These are phyloP conservation scores for Poeciliopsis presidionis DNA, from an alignment of 2,797 vertebrate genomes.

Conservation along the genomic window DNA sequence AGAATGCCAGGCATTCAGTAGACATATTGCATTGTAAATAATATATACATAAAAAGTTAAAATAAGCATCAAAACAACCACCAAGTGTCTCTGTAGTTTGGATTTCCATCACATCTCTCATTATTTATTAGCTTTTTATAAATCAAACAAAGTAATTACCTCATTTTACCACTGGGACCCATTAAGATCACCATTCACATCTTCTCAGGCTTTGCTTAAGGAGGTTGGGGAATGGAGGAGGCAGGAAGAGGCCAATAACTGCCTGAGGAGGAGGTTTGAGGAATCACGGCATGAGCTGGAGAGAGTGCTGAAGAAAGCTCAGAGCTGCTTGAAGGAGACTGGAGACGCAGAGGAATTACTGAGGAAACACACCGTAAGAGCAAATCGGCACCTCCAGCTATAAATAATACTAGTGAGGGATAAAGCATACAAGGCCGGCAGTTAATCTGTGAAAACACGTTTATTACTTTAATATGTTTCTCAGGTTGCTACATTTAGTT, in stretches of 20 bases:
- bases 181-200: constrained; percentile 25
- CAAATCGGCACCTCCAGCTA: constrained; percentile 11
- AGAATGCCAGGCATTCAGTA: constrained; percentile 14
- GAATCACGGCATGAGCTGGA: constrained; percentile 95
- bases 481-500: background rate
- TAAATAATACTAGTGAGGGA: background rate
- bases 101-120: constrained; percentile 30
- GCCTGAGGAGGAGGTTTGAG: constrained; percentile 95
- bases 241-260: constrained; percentile 91
- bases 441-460: background rate
- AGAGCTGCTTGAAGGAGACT: constrained; percentile 87
- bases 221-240: constrained; percentile 93
- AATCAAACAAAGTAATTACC: constrained; percentile 60
- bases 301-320: constrained; percentile 88
- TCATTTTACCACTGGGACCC: constrained; percentile 35
- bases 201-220: constrained; percentile 88
- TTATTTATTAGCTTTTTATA: constrained; percentile 45
- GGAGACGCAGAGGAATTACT: constrained; percentile 92
- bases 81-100: constrained; percentile 44
- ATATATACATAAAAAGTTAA: constrained; percentile 49
- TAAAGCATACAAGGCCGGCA: background rate
- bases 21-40: constrained; percentile 24
- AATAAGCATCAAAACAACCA: constrained; percentile 42
- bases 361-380: constrained; percentile 88
- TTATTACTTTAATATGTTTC: background rate